phyloP scores from a whole-genome alignment of 2,113 vertebrate species.

The Tylochromis polylepis region DNA sequence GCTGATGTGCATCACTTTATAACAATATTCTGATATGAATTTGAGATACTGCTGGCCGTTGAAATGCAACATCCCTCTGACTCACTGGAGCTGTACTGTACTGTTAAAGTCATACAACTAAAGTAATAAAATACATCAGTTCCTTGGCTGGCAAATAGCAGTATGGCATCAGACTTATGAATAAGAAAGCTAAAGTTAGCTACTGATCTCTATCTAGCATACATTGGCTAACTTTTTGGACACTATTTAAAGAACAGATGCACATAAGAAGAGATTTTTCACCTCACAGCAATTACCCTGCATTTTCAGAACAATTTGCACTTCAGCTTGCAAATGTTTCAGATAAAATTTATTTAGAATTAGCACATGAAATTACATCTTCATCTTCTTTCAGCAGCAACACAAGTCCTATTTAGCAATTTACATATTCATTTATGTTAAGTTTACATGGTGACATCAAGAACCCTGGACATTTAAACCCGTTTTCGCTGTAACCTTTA shows the following conservation, averaged over 20 bases:
- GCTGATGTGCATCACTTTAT: not conserved
- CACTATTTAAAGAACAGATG: not conserved
- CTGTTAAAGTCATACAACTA: not conserved
- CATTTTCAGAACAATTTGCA: not conserved
- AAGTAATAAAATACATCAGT: not conserved
- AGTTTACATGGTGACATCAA: not conserved
- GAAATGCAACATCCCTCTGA: not conserved
- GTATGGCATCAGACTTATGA: rapidly evolving
- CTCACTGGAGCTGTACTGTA: not conserved
- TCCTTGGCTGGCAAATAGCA: not conserved
- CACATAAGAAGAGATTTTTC: not conserved
- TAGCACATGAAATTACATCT: rapidly evolving
- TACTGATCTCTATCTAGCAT: not conserved
- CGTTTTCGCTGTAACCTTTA: rapidly evolving
- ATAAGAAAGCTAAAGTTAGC: not conserved
- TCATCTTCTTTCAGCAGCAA: not conserved
- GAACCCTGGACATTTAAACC: not conserved
- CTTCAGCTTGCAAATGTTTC: not conserved
- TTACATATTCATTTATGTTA: not conserved
- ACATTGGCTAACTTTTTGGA: not conserved
- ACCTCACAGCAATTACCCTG: not conserved
- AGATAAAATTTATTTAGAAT: not conserved
- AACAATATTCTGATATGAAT: not conserved
- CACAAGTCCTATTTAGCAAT: not conserved
- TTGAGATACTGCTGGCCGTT: not conserved